These are phyloP conservation scores for Lepidurus apus DNA, from an alignment of 1,140 invertebrate genomes.

Conservation along the genomic window DNA sequence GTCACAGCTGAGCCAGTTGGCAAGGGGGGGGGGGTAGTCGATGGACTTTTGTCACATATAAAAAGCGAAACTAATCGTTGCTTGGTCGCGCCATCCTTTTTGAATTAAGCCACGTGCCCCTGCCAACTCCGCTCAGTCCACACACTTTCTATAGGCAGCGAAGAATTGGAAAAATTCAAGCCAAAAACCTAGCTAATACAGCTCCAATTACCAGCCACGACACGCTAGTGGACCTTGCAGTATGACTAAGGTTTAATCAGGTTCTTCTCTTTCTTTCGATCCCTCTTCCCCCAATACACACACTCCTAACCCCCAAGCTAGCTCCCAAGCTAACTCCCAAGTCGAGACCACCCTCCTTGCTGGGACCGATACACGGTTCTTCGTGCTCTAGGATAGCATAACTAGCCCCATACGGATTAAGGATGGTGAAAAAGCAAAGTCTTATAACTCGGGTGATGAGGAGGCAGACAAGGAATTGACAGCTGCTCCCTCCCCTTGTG, in stretches of 20 bases:
- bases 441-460: neutral
- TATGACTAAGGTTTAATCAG: neutral
- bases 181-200: neutral
- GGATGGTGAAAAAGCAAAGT: conserved; percentile 1
- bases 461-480: neutral
- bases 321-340: neutral
- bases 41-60: neutral
- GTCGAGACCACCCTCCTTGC: neutral
- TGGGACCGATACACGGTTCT: neutral
- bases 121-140: neutral
- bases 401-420: neutral
- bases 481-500: neutral
- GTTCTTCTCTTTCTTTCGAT: neutral
- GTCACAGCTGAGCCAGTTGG: neutral
- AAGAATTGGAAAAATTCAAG: neutral
- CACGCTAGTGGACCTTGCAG: neutral
- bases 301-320: no score
- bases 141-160: neutral
- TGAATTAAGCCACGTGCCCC: conserved; percentile 6
- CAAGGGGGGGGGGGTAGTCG: neutral
- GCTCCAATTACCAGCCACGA: neutral
- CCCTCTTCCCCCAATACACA: neutral
- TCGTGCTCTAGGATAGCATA: neutral
- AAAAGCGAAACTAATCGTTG: conserved; percentile 13
- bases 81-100: neutral